Base-by-base conservation (phyloP, 2,888 invertebrate species). In the Ctena decussata region DNA sequence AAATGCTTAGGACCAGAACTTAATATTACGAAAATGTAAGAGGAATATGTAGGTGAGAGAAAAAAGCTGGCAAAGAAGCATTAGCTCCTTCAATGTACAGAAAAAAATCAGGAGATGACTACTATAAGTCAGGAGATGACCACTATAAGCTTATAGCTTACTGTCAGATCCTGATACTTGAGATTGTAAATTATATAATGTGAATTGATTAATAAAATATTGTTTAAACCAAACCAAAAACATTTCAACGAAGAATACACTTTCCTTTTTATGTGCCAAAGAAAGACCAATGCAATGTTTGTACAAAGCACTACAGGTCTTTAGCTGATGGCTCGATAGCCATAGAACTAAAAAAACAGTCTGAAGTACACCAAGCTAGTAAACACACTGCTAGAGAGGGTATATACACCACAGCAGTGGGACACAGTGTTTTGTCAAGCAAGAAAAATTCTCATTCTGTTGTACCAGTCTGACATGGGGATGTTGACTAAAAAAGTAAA, bases 281-380 rank as follows among this genome's bases (percentile, higher is more conserved):
- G 57, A 88, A 88, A 41, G 85, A 85, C 46, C 85, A 85, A 73
- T 88, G 83, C 49, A 74, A 76, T 30, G 65, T 41, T 32, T 88
- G 88, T 78, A 77, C 39, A 27, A 75, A 39, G 30, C 85, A 85
- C 76, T 6, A 85, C 32, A 71, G 32, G 49, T 44, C 53, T 24
- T 44, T 46, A 18, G 32, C 6, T 65, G 60, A 65, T 27, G 80
- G 78, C 3, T 69, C 57, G 32, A 12, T 75, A 8, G 65, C 49
- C 6, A 18, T 49, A n/a, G 75, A 84, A 18, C 15, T 35, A 8
- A 72, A 37, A 30, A 30, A 81, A 27, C 70, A 32, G 24, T 78
- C 53, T 49, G 72, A 73, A 39, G 21, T 77, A 21, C 83, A 86
- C 27, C 75, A 81, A 35, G 27, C 32, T 21, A 65, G 71, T 32